These are phyloP conservation scores for Melanostoma scalare DNA, from an alignment of 2,888 invertebrate species.

Conservation along the genomic window DNA sequence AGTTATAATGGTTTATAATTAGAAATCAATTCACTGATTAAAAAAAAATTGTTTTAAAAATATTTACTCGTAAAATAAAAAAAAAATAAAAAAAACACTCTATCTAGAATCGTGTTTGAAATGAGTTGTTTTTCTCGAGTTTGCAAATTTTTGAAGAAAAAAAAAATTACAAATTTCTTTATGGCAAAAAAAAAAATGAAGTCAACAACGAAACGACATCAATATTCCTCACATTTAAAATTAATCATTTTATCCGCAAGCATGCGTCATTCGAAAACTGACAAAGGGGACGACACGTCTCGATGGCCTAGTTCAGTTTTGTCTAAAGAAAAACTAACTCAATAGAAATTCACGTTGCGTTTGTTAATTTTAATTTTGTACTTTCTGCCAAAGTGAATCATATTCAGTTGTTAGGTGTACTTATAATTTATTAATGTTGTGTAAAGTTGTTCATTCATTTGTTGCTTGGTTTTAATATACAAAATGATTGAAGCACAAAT, in stretches of 20 bases:
- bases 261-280: conserved; percentile 20
- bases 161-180: neutral
- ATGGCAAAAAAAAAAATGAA: neutral
- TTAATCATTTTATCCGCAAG: conserved; percentile 10
- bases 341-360: neutral
- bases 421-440: neutral
- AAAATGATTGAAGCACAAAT: neutral
- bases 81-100: no score
- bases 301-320: conserved; percentile 20
- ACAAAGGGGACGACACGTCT: conserved; percentile 11
- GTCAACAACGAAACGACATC: neutral
- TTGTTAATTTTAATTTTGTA: conserved; percentile 4
- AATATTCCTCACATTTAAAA: conserved; percentile 19
- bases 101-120: no score
- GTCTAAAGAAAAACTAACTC: conserved; percentile 16
- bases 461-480: neutral
- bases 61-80: no score
- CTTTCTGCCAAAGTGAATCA: conserved; percentile 17
- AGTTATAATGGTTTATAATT: no score
- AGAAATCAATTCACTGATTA: no score
- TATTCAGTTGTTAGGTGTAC: neutral
- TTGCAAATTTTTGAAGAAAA: neutral
- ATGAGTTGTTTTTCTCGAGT: no score
- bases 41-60: no score
- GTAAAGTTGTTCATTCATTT: neutral